These are phyloP conservation scores for Anthophora plumipes DNA, from an alignment of 2,888 invertebrate genomes.

Conservation along the genomic window DNA sequence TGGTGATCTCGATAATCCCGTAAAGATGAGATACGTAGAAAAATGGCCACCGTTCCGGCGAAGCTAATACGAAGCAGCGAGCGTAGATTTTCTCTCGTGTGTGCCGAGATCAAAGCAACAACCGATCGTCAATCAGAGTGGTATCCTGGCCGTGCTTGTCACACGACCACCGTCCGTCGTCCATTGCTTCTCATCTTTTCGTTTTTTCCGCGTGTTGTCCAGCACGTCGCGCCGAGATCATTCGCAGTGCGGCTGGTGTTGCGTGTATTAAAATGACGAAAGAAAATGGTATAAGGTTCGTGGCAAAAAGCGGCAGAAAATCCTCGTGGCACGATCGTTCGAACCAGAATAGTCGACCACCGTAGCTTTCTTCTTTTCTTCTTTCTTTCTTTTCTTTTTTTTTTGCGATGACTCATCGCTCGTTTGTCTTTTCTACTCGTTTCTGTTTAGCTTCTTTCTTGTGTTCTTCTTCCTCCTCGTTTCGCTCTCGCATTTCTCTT, in stretches of 20 bases:
- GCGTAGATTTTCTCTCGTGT: not conserved
- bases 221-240: conserved; percentile 32
- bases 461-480: conserved; percentile 43
- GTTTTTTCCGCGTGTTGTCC: conserved; percentile 29
- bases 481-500: not conserved
- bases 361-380: conserved; percentile 56
- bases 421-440: conserved; percentile 50
- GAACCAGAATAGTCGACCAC: conserved; percentile 59
- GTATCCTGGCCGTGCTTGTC: conserved; percentile 26
- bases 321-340: conserved; percentile 45
- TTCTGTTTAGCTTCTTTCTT: conserved; percentile 40
- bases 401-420: conserved; percentile 65
- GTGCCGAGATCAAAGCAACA: conserved; percentile 32
- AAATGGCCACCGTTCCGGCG: not conserved
- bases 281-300: too few relatives aligned
- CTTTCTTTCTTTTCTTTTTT: conserved; percentile 62
- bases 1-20: conserved; percentile 6
- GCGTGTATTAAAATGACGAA: conserved; percentile 41
- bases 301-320: conserved; percentile 54
- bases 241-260: not conserved
- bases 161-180: conserved; percentile 30
- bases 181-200: conserved; percentile 27
- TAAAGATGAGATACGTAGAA: conserved; percentile 15
- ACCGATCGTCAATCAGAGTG: conserved; percentile 35
- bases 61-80: not conserved